Evolutionary conservation across 2,113 vertebrate genomes (phyloP), one percentile per base, ranked within the genome.

Genomic region (Willisornis vidua): DNA sequence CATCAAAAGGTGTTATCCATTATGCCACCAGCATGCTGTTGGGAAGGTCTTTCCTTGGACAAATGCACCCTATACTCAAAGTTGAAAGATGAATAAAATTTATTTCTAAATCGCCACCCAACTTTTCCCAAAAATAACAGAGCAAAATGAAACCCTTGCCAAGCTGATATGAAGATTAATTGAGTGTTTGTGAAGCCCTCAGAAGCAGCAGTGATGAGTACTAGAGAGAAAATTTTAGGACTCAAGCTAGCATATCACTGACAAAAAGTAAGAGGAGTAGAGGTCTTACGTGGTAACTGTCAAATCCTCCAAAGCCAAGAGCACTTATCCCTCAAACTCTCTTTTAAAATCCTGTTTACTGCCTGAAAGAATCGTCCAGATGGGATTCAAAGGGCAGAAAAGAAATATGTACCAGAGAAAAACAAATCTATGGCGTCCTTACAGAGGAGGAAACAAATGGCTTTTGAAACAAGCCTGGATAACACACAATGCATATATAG

Each of bases 31-130:
- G 66, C 62, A 76, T 25, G 41, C 67, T 90, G 26, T 62, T 90
- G 79, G 79, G 79, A 90, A 83, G 28, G 46, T 62, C 65, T 86
- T 86, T 71, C 51, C 39, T 77, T 62, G 79, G 45, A 82, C 39
- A 65, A 85, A 87, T 68, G 66, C 14, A 86, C 37, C 58, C 51
- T 83, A 24, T 80, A 83, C 94, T 94, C 55, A 67, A 70, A 86
- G 46, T 8, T 93, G 90, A 93, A 80, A 48, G 59, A 84, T 3
- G 0, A 16, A 58, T 86, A 90, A 83, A 87, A 85, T 89, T 76
- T 75, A 72, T 79, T 82, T 93, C 72, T 86, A 86, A 94, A 94
- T 48, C 46, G 28, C 45, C 76, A 62, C 85, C 79, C 88, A 94
- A 90, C 35, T 71, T 90, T 67, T 66, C 54, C 65, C 51, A 39